Evolutionary conservation across 2,797 vertebrate genomes (phyloP).

Genomic region (Dromococcyx pavoninus): DNA sequence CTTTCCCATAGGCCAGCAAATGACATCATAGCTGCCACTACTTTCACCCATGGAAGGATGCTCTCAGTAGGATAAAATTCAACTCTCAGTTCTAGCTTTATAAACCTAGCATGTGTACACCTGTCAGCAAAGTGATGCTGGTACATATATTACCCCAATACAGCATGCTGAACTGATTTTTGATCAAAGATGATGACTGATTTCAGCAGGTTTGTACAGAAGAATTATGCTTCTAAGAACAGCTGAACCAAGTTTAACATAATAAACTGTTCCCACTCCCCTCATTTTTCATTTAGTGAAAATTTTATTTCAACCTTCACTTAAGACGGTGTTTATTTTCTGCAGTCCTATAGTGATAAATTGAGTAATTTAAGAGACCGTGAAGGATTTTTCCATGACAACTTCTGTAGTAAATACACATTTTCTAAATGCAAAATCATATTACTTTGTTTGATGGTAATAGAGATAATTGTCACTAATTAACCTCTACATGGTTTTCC

Average conservation of each 20-base stretch:
- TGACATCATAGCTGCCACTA: background rate
- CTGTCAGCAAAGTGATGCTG: background rate
- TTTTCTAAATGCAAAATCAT: conserved; percentile 32
- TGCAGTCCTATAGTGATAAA: background rate
- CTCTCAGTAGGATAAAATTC: background rate
- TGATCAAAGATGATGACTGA: background rate
- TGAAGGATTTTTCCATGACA: background rate
- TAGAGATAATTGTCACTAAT: conserved; percentile 33
- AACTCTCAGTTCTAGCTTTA: background rate
- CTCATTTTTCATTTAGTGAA: background rate
- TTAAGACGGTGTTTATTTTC: background rate
- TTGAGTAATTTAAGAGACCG: background rate
- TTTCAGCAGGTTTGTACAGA: background rate
- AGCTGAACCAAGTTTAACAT: background rate
- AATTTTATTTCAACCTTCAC: background rate
- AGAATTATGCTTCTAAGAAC: background rate
- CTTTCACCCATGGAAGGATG: background rate
- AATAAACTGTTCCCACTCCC: background rate
- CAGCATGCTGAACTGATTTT: background rate
- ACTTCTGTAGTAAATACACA: background rate
- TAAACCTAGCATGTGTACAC: background rate
- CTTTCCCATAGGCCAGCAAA: background rate
- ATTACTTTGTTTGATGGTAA: conserved; percentile 39
- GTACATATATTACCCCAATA: background rate
- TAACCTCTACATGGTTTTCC: conserved; percentile 2